Evolutionary conservation across 2,113 vertebrate species (phyloP), one percentile per base, ranked within the genome.

Genomic region (Spermophilus dauricus): DNA sequence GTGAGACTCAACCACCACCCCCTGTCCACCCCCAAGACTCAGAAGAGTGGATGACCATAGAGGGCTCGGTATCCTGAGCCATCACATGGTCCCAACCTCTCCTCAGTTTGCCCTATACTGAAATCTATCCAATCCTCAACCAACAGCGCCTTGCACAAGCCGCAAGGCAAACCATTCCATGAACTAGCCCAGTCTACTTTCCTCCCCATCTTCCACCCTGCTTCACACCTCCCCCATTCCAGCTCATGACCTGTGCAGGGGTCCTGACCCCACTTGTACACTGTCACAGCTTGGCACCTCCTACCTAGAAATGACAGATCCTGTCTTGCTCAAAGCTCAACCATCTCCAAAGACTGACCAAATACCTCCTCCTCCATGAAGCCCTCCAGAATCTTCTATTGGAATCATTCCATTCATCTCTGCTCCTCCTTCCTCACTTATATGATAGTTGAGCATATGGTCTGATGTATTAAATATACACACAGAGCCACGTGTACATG

Each of bases 321-420:
- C 81, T 20, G 8, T 18, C 18, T 42, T 63, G 70, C 48, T 65
- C 70, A 84, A 78, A 76, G 26, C 73, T 67, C 20, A 75, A 48
- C 58, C 72, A 58, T 65, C 14, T 26, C 56, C 82, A 73, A 80
- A 20, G 26, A 48, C 72, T 65, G 39, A 72, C 34, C 61, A 93
- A 85, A 69, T n/a, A 14, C 34, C 34, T 37, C 73, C 82, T 89
- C 92, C 67, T 93, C 72, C 30, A 39, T 6, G 92, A 95, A 91
- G 85, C 63, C 89, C 42, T 73, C 61, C 42, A 30, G 72, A 77
- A 70, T 32, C 58, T 42, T 56, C 73, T 0, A 51, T 76, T 24
- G 17, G 72, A 95, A 58, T 63, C 13, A 18, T 26, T 51, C 67
- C 22, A 0, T 39, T 72, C 34, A 8, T 83, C 84, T 89, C n/a